Percentiles rank a stretch among this genome's conserved stretches.
Evolutionary conservation across 1,140 invertebrate species (phyloP).

Genomic region (Cyclina sinensis): DNA sequence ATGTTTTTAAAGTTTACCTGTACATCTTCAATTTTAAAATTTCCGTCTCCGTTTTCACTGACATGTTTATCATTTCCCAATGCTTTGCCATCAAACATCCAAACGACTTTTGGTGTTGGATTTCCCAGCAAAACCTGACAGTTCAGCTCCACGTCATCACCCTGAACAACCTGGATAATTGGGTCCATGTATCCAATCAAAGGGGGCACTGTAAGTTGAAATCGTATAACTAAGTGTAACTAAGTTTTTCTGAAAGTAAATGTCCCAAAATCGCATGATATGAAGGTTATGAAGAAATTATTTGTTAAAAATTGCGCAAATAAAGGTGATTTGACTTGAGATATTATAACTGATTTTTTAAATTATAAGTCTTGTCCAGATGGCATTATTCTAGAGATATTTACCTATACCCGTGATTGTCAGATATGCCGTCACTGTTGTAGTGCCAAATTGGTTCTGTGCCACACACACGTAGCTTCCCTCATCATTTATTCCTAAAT

Average conservation of each 20-base stretch:
- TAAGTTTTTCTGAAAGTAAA: too few species aligned
- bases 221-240: too few species aligned
- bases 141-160: constrained; percentile 79
- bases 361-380: too few species aligned
- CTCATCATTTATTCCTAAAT: constrained; percentile 81
- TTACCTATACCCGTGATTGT: constrained; percentile 87
- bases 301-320: too few species aligned
- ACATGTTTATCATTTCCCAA: constrained; percentile 69
- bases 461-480: constrained; percentile 87
- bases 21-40: constrained; percentile 79
- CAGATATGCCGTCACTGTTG: constrained; percentile 83
- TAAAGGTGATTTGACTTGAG: too few species aligned
- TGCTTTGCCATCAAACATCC: constrained; percentile 85
- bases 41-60: constrained; percentile 66
- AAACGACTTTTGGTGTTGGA: constrained; percentile 86
- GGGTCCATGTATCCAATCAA: constrained; percentile 84
- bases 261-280: too few species aligned
- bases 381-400: background rate
- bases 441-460: constrained; percentile 86
- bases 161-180: constrained; percentile 78
- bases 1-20: constrained; percentile 34
- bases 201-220: constrained; percentile 84
- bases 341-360: too few species aligned
- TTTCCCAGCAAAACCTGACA: constrained; percentile 87
- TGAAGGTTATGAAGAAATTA: too few species aligned